Conservation (phyloP, 2,113 vertebrate genomes). For the Ascaphus truei region DNA sequence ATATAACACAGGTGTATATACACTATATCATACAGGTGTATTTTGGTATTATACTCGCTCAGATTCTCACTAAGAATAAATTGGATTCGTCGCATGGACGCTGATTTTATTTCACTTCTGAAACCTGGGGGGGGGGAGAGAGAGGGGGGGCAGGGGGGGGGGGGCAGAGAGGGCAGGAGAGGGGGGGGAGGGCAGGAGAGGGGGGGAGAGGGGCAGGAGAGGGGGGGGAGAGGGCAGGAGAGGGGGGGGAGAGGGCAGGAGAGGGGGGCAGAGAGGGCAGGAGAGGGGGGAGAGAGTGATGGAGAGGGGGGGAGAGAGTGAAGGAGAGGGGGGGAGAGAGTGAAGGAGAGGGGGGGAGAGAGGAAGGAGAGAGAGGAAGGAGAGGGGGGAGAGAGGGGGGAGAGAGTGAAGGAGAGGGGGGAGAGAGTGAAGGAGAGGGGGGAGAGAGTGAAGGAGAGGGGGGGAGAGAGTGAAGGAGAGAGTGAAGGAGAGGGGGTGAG, state of each 20-base stretch:
- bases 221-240: background rate
- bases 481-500: background rate
- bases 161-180: background rate
- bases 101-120: too few species aligned
- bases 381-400: too few species aligned
- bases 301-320: background rate
- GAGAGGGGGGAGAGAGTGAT: constrained; percentile 16
- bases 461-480: background rate
- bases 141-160: background rate
- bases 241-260: background rate
- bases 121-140: background rate
- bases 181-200: background rate
- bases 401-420: background rate
- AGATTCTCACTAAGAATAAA: too few species aligned
- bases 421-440: background rate
- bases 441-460: background rate
- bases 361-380: background rate
- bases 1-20: too few species aligned
- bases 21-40: too few species aligned
- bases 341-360: constrained; percentile 37
- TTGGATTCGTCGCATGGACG: too few species aligned
- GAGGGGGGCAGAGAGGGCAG: background rate
- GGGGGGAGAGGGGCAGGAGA: background rate
- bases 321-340: background rate
- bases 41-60: too few species aligned